Conservation (phyloP, 2,888 invertebrate genomes). For the Hanleya hanleyi region DNA sequence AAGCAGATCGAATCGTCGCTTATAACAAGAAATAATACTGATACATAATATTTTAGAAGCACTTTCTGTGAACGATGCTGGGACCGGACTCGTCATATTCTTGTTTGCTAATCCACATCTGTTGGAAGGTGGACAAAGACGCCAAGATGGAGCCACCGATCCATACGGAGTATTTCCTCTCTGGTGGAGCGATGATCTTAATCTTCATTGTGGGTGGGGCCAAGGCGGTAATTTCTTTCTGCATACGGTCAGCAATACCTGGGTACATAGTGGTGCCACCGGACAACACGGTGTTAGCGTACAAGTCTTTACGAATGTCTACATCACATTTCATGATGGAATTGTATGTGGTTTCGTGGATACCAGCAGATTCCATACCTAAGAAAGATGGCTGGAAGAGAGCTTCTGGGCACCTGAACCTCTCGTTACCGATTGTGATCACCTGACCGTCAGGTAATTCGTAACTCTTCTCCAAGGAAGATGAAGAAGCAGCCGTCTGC, state of each 20-base stretch:
- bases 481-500: conserved; percentile 56
- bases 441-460: conserved; percentile 70
- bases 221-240: conserved; percentile 95
- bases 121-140: conserved; percentile 65
- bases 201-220: conserved; percentile 80
- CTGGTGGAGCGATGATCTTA: conserved; percentile 71
- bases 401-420: conserved; percentile 69
- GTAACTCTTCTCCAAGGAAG: conserved; percentile 65
- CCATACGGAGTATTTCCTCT: conserved; percentile 69
- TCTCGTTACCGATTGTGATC: conserved; percentile 69
- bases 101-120: conserved; percentile 69
- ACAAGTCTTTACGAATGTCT: conserved; percentile 65
- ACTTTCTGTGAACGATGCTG: conserved; percentile 94
- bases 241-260: conserved; percentile 97
- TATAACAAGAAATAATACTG: no score
- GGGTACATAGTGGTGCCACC: conserved; percentile 98
- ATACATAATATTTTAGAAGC: conserved; percentile 74
- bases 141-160: conserved; percentile 67
- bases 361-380: conserved; percentile 56
- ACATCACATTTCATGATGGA: conserved; percentile 66
- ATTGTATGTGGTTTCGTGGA: conserved; percentile 66
- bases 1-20: no score
- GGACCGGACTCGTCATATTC: conserved; percentile 48
- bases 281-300: conserved; percentile 80
- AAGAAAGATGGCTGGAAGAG: conserved; percentile 71